Evolutionary conservation across 2,888 invertebrate genomes (phyloP).

Genomic region (Ptychoptera albimana): DNA sequence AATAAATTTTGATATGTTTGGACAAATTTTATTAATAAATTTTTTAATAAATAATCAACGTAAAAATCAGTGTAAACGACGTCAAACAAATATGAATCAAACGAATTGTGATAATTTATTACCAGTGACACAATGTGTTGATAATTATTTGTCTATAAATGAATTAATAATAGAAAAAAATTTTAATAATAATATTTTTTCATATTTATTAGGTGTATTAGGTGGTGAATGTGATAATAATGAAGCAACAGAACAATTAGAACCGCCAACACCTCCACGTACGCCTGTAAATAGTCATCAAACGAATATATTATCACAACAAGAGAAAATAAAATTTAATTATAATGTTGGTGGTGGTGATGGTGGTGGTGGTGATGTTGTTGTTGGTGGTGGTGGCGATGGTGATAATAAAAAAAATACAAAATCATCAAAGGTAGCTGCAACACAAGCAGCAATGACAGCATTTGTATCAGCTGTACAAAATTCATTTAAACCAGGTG

Average conservation of each 20-base stretch:
- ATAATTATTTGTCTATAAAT: background rate
- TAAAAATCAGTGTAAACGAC: too few species aligned
- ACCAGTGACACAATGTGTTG: too few species aligned
- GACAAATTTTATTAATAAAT: too few species aligned
- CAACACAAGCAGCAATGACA: constrained; percentile 1
- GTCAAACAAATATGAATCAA: too few species aligned
- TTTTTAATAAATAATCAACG: too few species aligned
- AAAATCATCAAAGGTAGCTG: too few species aligned
- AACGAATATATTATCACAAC: background rate
- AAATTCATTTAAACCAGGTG: background rate
- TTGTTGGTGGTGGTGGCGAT: background rate
- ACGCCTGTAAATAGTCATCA: constrained; percentile 7
- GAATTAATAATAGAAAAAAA: background rate
- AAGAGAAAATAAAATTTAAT: background rate
- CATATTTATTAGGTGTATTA: background rate
- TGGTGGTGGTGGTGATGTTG: background rate
- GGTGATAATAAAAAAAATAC: background rate
- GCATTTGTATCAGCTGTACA: background rate
- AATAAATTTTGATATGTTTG: too few species aligned
- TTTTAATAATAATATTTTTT: background rate
- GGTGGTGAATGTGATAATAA: background rate
- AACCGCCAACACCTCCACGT: constrained; percentile 13
- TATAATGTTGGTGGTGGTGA: background rate
- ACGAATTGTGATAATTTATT: too few species aligned
- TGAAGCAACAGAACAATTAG: background rate